phyloP scores from a whole-genome alignment of 1,140 invertebrate species.

The Drosophila busckii region DNA sequence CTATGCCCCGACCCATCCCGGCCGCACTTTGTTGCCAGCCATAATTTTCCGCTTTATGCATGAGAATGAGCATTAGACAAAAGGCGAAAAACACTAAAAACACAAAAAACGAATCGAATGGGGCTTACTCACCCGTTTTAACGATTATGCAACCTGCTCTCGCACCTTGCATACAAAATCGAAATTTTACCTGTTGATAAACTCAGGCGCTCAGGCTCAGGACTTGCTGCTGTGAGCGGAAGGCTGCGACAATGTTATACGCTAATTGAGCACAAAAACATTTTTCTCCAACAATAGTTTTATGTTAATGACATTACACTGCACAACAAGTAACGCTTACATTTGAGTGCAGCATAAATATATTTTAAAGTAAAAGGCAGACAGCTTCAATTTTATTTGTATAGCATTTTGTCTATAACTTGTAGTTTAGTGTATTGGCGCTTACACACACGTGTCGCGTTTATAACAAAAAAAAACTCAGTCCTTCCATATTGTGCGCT shows the following conservation, averaged over 20 bases:
- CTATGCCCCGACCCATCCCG: constrained; percentile 45
- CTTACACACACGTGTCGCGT: no score
- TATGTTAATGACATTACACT: constrained; percentile 50
- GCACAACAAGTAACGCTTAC: no score
- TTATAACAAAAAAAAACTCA: constrained; percentile 23
- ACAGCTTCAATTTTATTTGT: no score
- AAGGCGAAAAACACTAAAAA: no score
- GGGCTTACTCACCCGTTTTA: constrained; percentile 32
- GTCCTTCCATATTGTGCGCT: constrained; percentile 28
- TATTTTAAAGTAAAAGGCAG: no score
- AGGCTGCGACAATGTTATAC: constrained; percentile 66
- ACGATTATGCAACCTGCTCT: constrained; percentile 28
- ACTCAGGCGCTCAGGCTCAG: constrained; percentile 5
- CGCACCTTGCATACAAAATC: constrained; percentile 53
- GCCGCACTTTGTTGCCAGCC: constrained; percentile 43
- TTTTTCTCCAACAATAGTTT: constrained; percentile 31
- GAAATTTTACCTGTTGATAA: constrained; percentile 64
- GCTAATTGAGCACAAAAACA: constrained; percentile 69
- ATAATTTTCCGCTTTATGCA: constrained; percentile 67
- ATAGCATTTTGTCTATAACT: no score
- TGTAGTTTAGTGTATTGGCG: no score
- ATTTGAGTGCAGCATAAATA: neutral
- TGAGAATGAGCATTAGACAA: constrained; percentile 61
- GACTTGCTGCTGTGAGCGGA: constrained; percentile 35
- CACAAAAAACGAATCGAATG: no score